Base-by-base conservation (phyloP, 2,888 invertebrate genomes). In the Xylota segnis region DNA sequence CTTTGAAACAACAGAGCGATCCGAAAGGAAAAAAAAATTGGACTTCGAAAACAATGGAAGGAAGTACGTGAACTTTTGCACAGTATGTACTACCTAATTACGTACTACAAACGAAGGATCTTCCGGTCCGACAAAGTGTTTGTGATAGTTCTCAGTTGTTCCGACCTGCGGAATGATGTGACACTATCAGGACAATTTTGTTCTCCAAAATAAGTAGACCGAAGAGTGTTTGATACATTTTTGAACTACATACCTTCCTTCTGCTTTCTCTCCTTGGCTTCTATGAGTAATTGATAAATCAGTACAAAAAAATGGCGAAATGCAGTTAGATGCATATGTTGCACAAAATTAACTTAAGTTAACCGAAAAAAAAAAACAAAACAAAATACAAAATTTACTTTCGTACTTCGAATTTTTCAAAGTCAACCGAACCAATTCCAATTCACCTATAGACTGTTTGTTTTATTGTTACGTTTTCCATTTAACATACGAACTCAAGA, bases 221-320 rank as follows among this genome's bases (percentile, higher is more conserved):
- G n/a, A n/a, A n/a, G n/a, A n/a, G n/a, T n/a, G n/a, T n/a, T n/a
- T n/a, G n/a, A n/a, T 27, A 47, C 2, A 7, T 18, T 16, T 18
- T 5, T 12, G 14, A n/a, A 43, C 14, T 4, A 6, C 6, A 43
- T 43, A 14, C 23, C 9, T 12, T 29, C 10, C 0, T 4, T 12
- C 27, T 27, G 10, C 5, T 27, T 50, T 47, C 50, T 16, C 1
- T 40, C 9, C 4, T 58, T 29, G 37, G 34, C 34, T 34, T 58
- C 45, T 23, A 47, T 58, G 23, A 76, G 29, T 9, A 66, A 18
- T 10, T 50, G 75, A 59, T 59, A 76, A 37, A 76, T 29, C 14
- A 59, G 23, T 32, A 40, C 50, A 68, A 68, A 76, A 3, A 68
- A 40, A 10, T 32, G 37, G 14, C 14, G 58, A 34, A 58, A 34